A percentile compares a stretch with the other conserved stretches of the same genome.
Conservation (phyloP, 2,888 invertebrate genomes). For the Epistrophe grossulariae region DNA sequence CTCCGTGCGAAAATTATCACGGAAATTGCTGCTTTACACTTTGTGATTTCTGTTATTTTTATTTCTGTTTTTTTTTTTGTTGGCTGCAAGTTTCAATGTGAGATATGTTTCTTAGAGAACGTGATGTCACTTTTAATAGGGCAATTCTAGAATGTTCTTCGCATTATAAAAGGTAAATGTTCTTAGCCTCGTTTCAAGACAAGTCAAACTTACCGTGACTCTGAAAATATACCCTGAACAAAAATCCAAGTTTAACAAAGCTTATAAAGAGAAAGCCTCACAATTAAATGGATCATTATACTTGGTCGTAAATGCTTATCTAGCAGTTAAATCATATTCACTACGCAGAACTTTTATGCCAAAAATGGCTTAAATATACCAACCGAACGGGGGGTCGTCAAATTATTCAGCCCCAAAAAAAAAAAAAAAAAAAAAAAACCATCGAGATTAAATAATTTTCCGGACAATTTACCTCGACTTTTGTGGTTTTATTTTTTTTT, state of each 20-base stretch:
- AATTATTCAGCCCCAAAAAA: slow-evolving; percentile 8
- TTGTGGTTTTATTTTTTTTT: neutral
- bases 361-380: slow-evolving; percentile 30
- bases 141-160: slow-evolving; percentile 15
- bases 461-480: slow-evolving; percentile 54
- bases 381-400: neutral
- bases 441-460: slow-evolving; percentile 65
- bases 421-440: neutral
- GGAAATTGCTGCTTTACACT: slow-evolving; percentile 35
- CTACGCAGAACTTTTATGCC: slow-evolving; percentile 20
- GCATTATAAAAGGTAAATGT: too few species aligned
- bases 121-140: slow-evolving; percentile 17
- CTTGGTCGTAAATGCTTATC: slow-evolving; percentile 41
- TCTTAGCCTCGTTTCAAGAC: neutral
- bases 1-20: slow-evolving; percentile 39
- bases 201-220: slow-evolving; percentile 30
- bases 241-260: slow-evolving; percentile 26
- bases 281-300: slow-evolving; percentile 39
- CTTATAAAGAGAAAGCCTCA: slow-evolving; percentile 27
- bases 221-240: neutral
- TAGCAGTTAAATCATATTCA: slow-evolving; percentile 47
- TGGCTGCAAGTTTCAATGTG: slow-evolving; percentile 2
- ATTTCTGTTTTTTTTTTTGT: neutral
- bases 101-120: slow-evolving; percentile 15
- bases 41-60: neutral